phyloP scores from a whole-genome alignment of 2,888 invertebrate species.

The Leptinotarsa rubiginosa region DNA sequence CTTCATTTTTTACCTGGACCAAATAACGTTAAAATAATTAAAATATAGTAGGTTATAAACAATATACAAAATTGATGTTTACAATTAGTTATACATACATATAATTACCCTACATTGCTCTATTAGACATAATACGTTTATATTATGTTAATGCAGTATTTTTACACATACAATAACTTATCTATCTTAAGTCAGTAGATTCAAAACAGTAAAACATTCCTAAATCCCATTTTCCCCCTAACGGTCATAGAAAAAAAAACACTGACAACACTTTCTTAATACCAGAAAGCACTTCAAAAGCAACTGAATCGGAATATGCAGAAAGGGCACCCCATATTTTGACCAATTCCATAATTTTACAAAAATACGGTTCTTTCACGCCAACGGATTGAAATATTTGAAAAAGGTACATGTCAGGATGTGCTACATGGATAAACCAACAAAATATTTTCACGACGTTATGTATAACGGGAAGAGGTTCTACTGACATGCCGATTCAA shows the following conservation, averaged over 20 bases:
- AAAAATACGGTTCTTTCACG: no score
- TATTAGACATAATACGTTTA: conserved; percentile 29
- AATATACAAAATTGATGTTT: conserved; percentile 17
- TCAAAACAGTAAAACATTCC: conserved; percentile 17
- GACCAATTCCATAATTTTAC: no score
- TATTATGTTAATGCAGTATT: conserved; percentile 22
- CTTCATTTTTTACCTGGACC: conserved; percentile 7
- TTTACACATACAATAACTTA: conserved; percentile 19
- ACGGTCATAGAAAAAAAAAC: background rate
- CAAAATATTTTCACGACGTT: no score
- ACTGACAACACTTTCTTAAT: no score
- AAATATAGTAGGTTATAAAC: conserved; percentile 10
- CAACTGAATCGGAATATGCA: no score
- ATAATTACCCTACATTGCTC: conserved; percentile 23
- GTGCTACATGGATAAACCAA: no score
- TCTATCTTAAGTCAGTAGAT: conserved; percentile 2
- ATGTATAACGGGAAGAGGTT: no score
- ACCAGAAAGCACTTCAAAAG: no score
- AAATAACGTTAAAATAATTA: conserved; percentile 15
- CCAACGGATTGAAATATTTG: no score
- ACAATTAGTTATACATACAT: conserved; percentile 23
- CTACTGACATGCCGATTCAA: background rate
- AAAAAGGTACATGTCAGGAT: no score
- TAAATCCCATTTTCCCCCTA: background rate
- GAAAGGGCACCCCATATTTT: no score